Evolutionary conservation across 2,113 vertebrate genomes (phyloP), one percentile per base, ranked within the genome.

Genomic region (Hymenochirus boettgeri): DNA sequence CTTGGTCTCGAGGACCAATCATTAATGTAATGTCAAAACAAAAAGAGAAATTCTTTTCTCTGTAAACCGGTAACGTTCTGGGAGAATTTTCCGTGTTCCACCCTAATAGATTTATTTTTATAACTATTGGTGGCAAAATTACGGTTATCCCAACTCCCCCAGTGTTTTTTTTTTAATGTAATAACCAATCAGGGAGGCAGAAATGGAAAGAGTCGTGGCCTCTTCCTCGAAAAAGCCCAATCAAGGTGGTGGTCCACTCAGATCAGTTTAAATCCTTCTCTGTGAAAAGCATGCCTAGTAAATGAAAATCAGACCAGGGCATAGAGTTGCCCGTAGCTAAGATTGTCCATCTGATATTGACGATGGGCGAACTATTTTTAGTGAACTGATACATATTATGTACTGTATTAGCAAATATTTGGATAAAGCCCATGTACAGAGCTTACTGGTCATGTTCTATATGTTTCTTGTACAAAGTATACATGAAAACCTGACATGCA

Each of bases 1-100:
- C 76, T 81, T 84, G 80, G 79, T 82, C 82, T 80, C 80, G 77
- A 82, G 74, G 83, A 89, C 83, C 85, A 87, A 70, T 77, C 72
- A 86, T 77, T 84, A 80, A 80, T 18, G 76, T 74, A 84, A 26
- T 61, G 80, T 77, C 80, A 79, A 75, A 57, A 80, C 50, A 74
- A 82, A 76, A 87, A 57, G 74, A 82, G 77, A 87, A 27, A 27
- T 0, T 77, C 71, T 77, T 74, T 86, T 81, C 83, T 75, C 77
- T 88, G 86, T 91, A 89, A 89, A 88, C 84, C 74, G 29, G 29
- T 35, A 35, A 35, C 33, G n/a, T n/a, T n/a, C n/a, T n/a, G n/a
- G n/a, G n/a, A n/a, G n/a, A n/a, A n/a, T n/a, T n/a, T n/a, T n/a
- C n/a, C n/a, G n/a, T n/a, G n/a, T n/a, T n/a, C n/a, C n/a, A n/a